These are phyloP conservation scores for Sarcophaga carnaria DNA, from an alignment of 2,888 invertebrate species.

Conservation along the genomic window DNA sequence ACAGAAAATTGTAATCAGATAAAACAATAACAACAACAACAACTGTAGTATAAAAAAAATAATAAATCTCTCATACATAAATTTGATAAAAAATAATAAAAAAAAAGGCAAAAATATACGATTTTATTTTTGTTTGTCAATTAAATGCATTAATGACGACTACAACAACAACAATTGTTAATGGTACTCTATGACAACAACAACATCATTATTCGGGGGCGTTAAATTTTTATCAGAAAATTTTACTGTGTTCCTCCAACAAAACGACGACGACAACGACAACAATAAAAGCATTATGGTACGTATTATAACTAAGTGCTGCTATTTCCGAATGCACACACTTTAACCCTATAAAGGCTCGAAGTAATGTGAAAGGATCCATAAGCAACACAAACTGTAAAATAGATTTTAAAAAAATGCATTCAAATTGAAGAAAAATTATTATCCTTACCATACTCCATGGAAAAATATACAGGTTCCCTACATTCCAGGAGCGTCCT, in stretches of 20 bases:
- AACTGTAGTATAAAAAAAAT: not conserved
- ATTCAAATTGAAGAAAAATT: too few species aligned
- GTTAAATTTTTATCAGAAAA: constrained; percentile 3
- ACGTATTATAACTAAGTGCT: not conserved
- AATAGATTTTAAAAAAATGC: too few species aligned
- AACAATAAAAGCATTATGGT: not conserved
- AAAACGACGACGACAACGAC: not conserved
- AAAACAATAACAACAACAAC: not conserved
- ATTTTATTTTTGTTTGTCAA: not conserved
- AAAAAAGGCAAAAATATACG: not conserved
- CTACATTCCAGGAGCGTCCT: too few species aligned
- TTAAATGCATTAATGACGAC: constrained; percentile 26
- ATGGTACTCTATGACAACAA: not conserved
- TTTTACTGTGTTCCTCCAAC: not conserved
- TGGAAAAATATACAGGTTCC: too few species aligned
- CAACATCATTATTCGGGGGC: constrained; percentile 27
- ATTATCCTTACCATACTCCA: too few species aligned
- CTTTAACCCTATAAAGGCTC: not conserved
- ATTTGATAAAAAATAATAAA: constrained; percentile 4
- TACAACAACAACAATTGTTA: not conserved
- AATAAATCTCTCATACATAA: constrained; percentile 6
- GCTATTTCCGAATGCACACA: not conserved
- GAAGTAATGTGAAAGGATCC: too few species aligned
- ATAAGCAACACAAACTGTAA: too few species aligned
- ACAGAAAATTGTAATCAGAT: constrained; percentile 23